Evolutionary conservation across 2,113 vertebrate species (phyloP).

Genomic region (Chionis minor): DNA sequence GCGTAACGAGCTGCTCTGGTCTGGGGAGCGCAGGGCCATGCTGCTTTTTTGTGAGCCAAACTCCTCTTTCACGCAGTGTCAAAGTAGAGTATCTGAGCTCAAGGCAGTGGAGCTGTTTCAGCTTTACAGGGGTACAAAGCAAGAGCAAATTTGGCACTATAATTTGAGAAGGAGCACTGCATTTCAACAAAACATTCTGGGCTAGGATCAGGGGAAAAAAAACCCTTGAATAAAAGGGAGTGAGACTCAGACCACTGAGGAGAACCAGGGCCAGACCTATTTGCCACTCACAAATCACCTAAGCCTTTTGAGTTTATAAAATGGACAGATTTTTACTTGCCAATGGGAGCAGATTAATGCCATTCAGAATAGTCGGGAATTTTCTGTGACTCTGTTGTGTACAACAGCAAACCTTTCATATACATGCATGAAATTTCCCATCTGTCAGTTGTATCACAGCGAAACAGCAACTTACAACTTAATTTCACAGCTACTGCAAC

Average conservation of each 20-base stretch:
- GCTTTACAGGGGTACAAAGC: neutral
- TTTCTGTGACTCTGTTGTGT: neutral
- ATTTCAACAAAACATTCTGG: neutral
- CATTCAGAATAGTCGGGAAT: neutral
- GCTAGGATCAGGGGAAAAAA: neutral
- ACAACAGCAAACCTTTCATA: neutral
- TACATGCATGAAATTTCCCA: neutral
- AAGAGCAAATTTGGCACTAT: neutral
- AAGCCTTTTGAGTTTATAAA: neutral
- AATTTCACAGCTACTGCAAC: slow-evolving; percentile 19
- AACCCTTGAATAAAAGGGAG: neutral
- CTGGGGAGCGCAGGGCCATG: neutral
- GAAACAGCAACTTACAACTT: neutral
- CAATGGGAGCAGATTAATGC: neutral
- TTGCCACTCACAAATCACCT: neutral
- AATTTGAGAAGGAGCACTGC: neutral
- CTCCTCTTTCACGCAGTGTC: neutral
- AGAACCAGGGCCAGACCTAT: neutral
- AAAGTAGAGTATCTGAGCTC: neutral
- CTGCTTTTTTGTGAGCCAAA: neutral
- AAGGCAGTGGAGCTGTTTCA: neutral
- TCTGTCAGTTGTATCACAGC: neutral
- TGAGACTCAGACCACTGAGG: neutral
- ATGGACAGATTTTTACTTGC: rapidly evolving
- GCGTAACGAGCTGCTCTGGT: neutral